Evolutionary conservation across 1,140 invertebrate species (phyloP).

Genomic region (Drosophila mayri): DNA sequence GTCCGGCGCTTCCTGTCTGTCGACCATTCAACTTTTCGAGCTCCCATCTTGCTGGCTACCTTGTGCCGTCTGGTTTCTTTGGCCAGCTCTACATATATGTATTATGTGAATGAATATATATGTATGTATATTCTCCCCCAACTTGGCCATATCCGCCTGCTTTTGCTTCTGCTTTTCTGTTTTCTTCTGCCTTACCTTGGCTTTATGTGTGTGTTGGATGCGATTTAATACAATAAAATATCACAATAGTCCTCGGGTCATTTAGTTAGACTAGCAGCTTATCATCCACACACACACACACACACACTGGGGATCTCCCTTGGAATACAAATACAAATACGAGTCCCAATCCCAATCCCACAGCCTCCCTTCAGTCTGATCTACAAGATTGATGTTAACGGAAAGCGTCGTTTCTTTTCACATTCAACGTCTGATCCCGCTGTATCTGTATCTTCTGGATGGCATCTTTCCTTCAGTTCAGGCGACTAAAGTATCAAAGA

Average conservation of each 20-base stretch:
- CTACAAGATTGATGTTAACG: slow-evolving; percentile 85
- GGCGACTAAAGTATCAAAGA: slow-evolving; percentile 3
- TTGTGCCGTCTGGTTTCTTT: not conserved
- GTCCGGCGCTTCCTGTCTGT: slow-evolving; percentile 76
- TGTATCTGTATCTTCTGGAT: slow-evolving; percentile 51
- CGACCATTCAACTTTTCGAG: slow-evolving; percentile 13
- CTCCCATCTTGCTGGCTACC: not conserved
- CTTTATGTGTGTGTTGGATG: slow-evolving; percentile 68
- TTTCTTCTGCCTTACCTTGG: slow-evolving; percentile 15
- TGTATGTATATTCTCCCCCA: slow-evolving; percentile 10
- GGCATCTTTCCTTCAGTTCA: slow-evolving; percentile 17
- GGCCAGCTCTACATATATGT: not conserved
- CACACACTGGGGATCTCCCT: slow-evolving; percentile 14
- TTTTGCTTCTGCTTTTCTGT: slow-evolving; percentile 16
- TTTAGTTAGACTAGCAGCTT: slow-evolving; percentile 84
- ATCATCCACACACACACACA: slow-evolving; percentile 61
- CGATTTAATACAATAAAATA: slow-evolving; percentile 84
- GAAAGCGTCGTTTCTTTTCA: slow-evolving; percentile 78
- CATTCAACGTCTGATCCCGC: slow-evolving; percentile 30
- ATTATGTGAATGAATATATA: not conserved
- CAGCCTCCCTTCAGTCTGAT: slow-evolving; percentile 31
- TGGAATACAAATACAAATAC: slow-evolving; percentile 18
- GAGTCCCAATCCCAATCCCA: not conserved
- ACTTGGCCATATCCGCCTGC: slow-evolving; percentile 48
- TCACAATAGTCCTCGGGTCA: slow-evolving; percentile 84